Percentiles rank a stretch among this genome's conserved stretches.
phyloP scores from a whole-genome alignment of 2,113 vertebrate species.

The Oncorhynchus gorbuscha region DNA sequence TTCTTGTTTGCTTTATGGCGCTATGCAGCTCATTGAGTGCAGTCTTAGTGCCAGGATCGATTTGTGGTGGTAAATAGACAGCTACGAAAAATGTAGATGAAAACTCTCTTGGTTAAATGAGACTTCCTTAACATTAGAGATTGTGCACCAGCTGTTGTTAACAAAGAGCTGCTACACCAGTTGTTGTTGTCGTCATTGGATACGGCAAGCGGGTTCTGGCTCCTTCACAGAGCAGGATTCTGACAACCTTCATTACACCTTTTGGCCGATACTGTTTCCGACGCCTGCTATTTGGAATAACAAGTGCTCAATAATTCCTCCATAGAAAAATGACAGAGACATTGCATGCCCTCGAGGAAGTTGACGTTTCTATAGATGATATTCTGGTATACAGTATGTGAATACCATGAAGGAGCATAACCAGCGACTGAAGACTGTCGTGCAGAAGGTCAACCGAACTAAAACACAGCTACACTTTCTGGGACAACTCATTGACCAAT shows the following conservation, averaged over 20 bases:
- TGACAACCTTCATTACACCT: slow-evolving; percentile 63
- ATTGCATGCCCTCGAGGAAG: slow-evolving; percentile 36
- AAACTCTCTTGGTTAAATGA: no score
- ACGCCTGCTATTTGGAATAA: slow-evolving; percentile 63
- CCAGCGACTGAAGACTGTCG: background rate
- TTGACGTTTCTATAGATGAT: background rate
- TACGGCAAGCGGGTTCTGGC: slow-evolving; percentile 60
- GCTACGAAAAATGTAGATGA: no score
- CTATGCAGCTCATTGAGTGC: no score
- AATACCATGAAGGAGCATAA: background rate
- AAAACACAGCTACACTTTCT: slow-evolving; percentile 17
- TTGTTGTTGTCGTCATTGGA: slow-evolving; percentile 26
- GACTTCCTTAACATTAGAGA: no score
- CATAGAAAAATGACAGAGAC: slow-evolving; percentile 50
- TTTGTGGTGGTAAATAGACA: no score
- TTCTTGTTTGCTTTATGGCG: no score
- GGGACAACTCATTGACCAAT: background rate
- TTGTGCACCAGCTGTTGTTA: no score
- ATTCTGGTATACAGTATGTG: background rate
- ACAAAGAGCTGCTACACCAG: no score
- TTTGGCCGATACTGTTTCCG: slow-evolving; percentile 47
- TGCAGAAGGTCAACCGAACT: slow-evolving; percentile 3
- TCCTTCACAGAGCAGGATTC: slow-evolving; percentile 57
- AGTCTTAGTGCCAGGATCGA: no score
- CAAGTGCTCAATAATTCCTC: slow-evolving; percentile 33